Conservation (phyloP, 2,888 invertebrate species). For the Andrena chrysosceles region DNA sequence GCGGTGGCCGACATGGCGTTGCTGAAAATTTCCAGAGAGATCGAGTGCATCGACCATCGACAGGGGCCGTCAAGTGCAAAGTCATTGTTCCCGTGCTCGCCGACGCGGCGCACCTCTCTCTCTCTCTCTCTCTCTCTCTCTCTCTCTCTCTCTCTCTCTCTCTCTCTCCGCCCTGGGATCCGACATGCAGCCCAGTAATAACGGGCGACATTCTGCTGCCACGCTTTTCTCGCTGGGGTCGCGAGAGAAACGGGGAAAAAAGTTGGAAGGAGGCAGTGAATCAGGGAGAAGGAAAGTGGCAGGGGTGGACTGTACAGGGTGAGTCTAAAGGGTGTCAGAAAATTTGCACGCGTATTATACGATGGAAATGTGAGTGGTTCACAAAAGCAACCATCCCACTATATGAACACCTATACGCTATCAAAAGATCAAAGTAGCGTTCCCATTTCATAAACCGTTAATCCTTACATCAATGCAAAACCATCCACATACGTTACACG, state of each 20-base stretch:
- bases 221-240: constrained; percentile 32
- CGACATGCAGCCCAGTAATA: constrained; percentile 43
- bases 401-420: neutral
- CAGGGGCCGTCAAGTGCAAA: constrained; percentile 18
- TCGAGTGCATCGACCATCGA: constrained; percentile 21
- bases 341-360: neutral
- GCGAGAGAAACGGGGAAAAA: constrained; percentile 9
- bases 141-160: constrained; percentile 12
- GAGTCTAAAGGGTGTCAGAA: neutral
- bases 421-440: neutral
- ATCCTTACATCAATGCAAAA: no score
- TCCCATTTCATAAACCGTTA: no score
- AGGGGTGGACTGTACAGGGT: neutral
- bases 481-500: neutral
- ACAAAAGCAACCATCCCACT: neutral
- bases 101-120: neutral
- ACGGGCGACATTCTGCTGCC: constrained; percentile 30
- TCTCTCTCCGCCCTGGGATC: constrained; percentile 25
- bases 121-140: constrained; percentile 5
- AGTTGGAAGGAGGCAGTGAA: neutral
- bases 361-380: no score
- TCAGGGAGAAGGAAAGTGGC: neutral
- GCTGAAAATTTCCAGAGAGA: constrained; percentile 15
- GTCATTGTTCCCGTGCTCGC: constrained; percentile 5
- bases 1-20: neutral